Conservation (phyloP, 2,797 vertebrate species). For the Gouania willdenowi region DNA sequence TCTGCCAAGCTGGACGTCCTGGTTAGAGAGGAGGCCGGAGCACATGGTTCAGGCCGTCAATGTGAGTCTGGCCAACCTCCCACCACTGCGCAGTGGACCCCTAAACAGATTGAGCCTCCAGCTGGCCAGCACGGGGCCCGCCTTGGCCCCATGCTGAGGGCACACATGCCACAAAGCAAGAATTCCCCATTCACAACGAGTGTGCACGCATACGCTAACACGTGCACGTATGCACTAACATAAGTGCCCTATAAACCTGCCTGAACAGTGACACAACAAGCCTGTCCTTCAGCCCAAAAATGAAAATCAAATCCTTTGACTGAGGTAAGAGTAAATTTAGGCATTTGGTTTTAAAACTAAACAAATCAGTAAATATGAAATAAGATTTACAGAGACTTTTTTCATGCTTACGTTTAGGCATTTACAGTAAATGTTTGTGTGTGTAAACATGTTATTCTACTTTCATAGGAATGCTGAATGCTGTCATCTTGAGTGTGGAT, state of each 20-base stretch:
- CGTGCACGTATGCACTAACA: constrained; percentile 12
- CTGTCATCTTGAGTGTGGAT: too few species aligned
- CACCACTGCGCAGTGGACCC: constrained; percentile 55
- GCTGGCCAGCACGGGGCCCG: constrained; percentile 71
- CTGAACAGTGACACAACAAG: constrained; percentile 20
- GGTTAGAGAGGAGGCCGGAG: constrained; percentile 60
- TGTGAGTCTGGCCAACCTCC: constrained; percentile 57
- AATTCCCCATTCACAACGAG: constrained; percentile 49
- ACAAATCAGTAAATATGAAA: too few species aligned
- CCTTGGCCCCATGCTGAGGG: constrained; percentile 69
- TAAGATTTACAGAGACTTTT: too few species aligned
- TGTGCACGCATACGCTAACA: constrained; percentile 23
- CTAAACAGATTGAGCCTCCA: constrained; percentile 81
- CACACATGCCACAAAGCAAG: constrained; percentile 69
- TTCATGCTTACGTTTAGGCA: too few species aligned
- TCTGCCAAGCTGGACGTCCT: constrained; percentile 60
- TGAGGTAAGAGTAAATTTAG: too few species aligned
- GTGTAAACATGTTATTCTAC: too few species aligned
- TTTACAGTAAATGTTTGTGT: too few species aligned
- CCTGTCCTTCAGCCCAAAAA: not conserved
- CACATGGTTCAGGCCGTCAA: constrained; percentile 61
- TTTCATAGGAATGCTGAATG: too few species aligned
- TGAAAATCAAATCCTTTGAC: too few species aligned
- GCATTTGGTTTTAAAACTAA: too few species aligned
- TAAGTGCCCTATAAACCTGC: constrained; percentile 9